Evolutionary conservation across 2,888 invertebrate species (phyloP).

Genomic region (Troides aeacus): DNA sequence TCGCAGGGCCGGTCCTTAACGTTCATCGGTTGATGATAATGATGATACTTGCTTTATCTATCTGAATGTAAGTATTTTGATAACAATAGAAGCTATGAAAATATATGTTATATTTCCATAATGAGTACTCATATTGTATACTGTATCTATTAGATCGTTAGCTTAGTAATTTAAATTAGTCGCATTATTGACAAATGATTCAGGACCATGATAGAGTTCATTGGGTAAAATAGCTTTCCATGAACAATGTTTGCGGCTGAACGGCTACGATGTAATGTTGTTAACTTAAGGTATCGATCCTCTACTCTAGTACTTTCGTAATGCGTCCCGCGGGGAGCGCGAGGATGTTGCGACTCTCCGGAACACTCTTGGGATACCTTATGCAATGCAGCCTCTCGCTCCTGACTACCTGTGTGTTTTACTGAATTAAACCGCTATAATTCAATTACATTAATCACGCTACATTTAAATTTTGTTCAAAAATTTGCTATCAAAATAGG

Average conservation of each 20-base stretch:
- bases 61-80: no score
- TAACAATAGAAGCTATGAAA: no score
- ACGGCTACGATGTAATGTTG: constrained; percentile 57
- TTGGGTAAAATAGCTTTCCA: constrained; percentile 31
- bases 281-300: constrained; percentile 70
- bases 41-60: no score
- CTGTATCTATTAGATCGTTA: not conserved
- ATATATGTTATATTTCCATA: no score
- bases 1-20: no score
- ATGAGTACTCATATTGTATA: not conserved
- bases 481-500: not conserved
- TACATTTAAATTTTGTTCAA: not conserved
- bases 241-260: constrained; percentile 51
- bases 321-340: constrained; percentile 70
- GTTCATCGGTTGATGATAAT: no score
- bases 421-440: constrained; percentile 36
- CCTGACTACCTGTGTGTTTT: constrained; percentile 40
- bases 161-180: not conserved
- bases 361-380: constrained; percentile 64
- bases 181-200: not conserved
- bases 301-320: constrained; percentile 72
- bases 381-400: constrained; percentile 66
- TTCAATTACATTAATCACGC: constrained; percentile 35
- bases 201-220: constrained; percentile 5
- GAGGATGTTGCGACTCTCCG: constrained; percentile 68